Conservation (phyloP, 2,888 invertebrate genomes). For the Drosophila algonquin region DNA sequence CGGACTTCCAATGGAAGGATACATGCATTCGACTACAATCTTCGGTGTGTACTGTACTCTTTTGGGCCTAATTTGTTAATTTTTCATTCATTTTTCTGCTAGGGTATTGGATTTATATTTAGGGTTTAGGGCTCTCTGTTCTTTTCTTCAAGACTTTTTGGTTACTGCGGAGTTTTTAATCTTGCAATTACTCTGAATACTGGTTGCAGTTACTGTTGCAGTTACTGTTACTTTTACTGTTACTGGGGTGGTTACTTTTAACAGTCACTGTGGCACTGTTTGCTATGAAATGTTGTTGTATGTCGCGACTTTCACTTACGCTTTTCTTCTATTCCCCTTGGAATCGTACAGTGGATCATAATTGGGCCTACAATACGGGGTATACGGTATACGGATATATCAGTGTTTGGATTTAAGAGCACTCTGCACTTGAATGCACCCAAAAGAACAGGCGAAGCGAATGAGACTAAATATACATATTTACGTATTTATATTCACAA, state of each 20-base stretch:
- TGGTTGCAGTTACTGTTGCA: constrained; percentile 28
- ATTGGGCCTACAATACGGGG: constrained; percentile 79
- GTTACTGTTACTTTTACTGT: constrained; percentile 8
- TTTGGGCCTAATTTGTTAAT: neutral
- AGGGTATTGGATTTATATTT: neutral
- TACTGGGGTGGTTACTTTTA: constrained; percentile 16
- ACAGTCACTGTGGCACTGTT: constrained; percentile 13
- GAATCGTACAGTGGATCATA: constrained; percentile 84
- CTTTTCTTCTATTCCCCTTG: constrained; percentile 83
- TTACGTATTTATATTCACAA: too few relatives aligned
- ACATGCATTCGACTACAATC: neutral
- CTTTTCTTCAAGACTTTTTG: constrained; percentile 18
- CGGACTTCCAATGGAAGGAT: neutral
- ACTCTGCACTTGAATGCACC: too few relatives aligned
- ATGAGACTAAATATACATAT: too few relatives aligned
- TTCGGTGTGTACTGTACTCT: neutral
- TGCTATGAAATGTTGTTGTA: constrained; percentile 32
- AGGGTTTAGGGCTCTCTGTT: neutral
- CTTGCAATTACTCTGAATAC: constrained; percentile 41
- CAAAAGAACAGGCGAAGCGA: too few relatives aligned
- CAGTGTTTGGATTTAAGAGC: too few relatives aligned
- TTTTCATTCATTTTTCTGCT: neutral
- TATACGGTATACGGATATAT: constrained; percentile 16
- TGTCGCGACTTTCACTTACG: constrained; percentile 81
- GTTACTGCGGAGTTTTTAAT: constrained; percentile 13